Conservation (phyloP, 2,113 vertebrate species). For the Coturnix japonica region DNA sequence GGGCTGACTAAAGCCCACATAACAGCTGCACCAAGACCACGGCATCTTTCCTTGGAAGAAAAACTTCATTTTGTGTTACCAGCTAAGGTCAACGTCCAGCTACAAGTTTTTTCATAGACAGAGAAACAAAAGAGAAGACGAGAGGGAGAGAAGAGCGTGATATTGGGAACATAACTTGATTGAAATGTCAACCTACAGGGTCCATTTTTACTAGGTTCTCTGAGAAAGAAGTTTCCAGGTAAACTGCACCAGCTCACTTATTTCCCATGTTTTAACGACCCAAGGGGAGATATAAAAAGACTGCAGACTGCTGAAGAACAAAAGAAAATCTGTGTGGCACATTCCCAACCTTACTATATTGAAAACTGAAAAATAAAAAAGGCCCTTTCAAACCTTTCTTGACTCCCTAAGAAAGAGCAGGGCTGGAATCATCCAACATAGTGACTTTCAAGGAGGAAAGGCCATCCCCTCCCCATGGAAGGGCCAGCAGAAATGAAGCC, state of each 20-base stretch:
- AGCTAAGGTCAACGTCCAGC: not conserved
- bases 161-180: not conserved
- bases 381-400: not conserved
- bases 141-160: not conserved
- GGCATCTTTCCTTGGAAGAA: not conserved
- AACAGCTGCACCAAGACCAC: not conserved
- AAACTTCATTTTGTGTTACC: not conserved
- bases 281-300: not conserved
- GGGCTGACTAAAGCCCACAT: not conserved
- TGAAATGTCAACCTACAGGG: not conserved
- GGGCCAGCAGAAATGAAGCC: not conserved
- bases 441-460: not conserved
- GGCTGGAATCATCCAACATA: not conserved
- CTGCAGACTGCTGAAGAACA: not conserved
- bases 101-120: not conserved
- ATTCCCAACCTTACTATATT: not conserved
- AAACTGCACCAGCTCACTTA: rapidly evolving
- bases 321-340: not conserved
- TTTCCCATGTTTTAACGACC: not conserved
- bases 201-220: not conserved
- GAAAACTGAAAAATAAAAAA: not conserved
- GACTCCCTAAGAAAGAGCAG: not conserved
- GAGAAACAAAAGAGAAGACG: not conserved
- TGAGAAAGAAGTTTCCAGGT: not conserved
- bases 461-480: not conserved